phyloP scores from a whole-genome alignment of 2,797 vertebrate species.

The Dryobates pubescens region DNA sequence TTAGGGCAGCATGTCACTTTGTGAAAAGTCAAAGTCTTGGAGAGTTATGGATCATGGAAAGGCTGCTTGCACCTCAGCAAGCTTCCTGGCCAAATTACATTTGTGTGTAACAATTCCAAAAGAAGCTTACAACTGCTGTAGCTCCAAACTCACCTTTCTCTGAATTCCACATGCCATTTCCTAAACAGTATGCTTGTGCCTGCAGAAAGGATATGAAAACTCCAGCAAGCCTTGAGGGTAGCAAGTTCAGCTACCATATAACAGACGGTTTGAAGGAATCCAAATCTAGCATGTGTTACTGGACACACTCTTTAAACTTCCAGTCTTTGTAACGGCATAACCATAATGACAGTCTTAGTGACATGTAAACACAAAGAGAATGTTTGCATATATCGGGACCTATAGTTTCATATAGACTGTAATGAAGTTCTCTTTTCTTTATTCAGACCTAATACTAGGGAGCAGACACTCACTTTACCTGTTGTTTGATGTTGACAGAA shows the following conservation, averaged over 20 bases:
- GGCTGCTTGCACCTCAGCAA: not conserved
- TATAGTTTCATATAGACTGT: not conserved
- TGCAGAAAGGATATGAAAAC: not conserved
- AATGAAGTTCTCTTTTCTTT: not conserved
- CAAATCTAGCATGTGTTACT: fast-evolving
- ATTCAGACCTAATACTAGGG: not conserved
- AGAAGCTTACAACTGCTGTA: not conserved
- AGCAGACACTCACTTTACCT: not conserved
- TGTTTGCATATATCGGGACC: not conserved
- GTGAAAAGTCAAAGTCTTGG: not conserved
- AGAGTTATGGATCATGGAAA: not conserved
- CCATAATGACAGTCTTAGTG: not conserved
- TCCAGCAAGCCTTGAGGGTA: not conserved
- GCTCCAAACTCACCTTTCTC: not conserved
- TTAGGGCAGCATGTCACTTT: not conserved
- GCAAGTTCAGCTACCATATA: fast-evolving
- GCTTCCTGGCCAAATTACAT: not conserved
- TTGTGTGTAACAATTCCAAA: not conserved
- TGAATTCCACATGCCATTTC: not conserved
- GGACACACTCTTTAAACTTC: fast-evolving
- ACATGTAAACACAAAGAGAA: not conserved
- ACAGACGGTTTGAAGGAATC: not conserved
- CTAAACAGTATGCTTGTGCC: not conserved
- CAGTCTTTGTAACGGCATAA: not conserved
- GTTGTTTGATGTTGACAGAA: not conserved